Percentiles rank a stretch among this genome's conserved stretches.
phyloP scores from a whole-genome alignment of 2,113 vertebrate genomes.

The Anolis carolinensis region DNA sequence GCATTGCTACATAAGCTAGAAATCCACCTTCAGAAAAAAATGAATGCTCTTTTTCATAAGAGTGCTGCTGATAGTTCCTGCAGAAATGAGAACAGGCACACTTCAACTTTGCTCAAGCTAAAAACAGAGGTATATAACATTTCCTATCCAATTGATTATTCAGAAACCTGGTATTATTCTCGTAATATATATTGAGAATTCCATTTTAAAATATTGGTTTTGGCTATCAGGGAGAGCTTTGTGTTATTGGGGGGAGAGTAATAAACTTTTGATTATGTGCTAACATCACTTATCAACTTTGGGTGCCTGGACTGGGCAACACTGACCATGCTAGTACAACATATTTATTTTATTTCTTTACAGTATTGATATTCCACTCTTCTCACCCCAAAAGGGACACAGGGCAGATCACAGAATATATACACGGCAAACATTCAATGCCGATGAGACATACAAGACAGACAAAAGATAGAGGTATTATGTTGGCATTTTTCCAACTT shows the following conservation, averaged over 20 bases:
- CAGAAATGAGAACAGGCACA: not conserved
- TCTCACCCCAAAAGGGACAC: no score
- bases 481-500: no score
- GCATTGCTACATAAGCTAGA: no score
- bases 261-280: not conserved
- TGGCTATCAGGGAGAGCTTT: not conserved
- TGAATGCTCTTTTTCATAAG: not conserved
- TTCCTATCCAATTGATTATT: not conserved
- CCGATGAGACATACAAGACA: no score
- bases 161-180: not conserved
- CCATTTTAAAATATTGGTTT: not conserved
- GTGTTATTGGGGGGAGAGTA: not conserved
- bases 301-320: not conserved
- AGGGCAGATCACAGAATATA: no score
- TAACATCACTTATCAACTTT: not conserved
- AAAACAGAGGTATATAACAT: not conserved
- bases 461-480: no score
- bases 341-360: no score
- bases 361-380: no score
- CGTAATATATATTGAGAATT: not conserved
- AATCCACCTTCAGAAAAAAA: no score
- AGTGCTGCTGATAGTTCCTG: not conserved
- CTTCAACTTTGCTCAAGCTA: not conserved
- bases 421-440: no score
- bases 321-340: not conserved